Conservation (phyloP, 1,140 invertebrate genomes). For the Myzus persicae region DNA sequence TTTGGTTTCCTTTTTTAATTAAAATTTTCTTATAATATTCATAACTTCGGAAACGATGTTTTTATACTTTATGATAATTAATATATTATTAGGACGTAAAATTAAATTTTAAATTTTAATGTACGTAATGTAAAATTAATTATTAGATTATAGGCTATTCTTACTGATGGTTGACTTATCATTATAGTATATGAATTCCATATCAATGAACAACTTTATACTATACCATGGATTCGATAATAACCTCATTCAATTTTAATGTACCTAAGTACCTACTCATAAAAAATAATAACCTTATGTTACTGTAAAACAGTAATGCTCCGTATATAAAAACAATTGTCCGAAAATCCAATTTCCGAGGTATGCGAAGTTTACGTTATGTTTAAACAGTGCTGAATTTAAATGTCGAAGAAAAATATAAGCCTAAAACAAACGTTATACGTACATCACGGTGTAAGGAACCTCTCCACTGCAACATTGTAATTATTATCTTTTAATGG, state of each 20-base stretch:
- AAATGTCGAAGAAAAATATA: not conserved
- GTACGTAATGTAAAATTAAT: not conserved
- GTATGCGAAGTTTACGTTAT: not conserved
- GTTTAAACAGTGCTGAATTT: too few species aligned
- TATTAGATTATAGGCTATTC: not conserved
- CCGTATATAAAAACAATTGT: not conserved
- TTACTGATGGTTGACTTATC: not conserved
- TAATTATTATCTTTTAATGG: not conserved
- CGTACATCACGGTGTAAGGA: not conserved
- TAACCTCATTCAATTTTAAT: not conserved
- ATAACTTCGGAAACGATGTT: not conserved
- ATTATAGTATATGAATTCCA: not conserved
- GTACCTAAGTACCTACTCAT: not conserved
- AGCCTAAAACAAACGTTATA: not conserved
- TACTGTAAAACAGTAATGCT: not conserved
- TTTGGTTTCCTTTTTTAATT: not conserved
- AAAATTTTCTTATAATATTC: not conserved
- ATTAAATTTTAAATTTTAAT: not conserved
- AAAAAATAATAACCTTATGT: not conserved
- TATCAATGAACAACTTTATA: not conserved
- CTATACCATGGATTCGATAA: not conserved
- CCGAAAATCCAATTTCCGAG: not conserved
- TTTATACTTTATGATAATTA: too few species aligned
- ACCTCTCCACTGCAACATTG: not conserved
- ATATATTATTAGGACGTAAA: not conserved